A percentile compares a stretch with the other conserved stretches of the same genome.
These are phyloP conservation scores for Drosophila eohydei DNA, from an alignment of 2,888 invertebrate species.

Conservation along the genomic window DNA sequence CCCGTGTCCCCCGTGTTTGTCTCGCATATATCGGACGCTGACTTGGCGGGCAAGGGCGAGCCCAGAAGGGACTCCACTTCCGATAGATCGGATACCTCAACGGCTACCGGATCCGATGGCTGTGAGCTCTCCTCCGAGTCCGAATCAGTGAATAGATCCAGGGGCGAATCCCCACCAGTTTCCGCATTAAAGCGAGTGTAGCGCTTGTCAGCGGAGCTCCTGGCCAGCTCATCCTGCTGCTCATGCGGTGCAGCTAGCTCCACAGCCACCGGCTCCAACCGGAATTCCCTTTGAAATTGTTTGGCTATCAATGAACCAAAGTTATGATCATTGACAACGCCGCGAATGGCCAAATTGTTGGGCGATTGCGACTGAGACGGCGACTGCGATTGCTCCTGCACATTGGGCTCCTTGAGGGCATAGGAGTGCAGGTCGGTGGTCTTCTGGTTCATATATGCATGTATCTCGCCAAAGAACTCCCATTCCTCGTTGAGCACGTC, in stretches of 20 bases:
- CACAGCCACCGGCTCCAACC: background rate
- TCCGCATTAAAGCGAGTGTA: conserved; percentile 15
- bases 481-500: conserved; percentile 76
- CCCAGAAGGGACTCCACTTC: conserved; percentile 27
- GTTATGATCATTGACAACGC: conserved; percentile 77
- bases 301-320: conserved; percentile 41
- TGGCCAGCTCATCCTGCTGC: conserved; percentile 25
- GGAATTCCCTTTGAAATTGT: background rate
- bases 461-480: conserved; percentile 83
- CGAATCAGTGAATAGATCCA: conserved; percentile 38
- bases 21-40: conserved; percentile 5
- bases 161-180: background rate
- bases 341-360: conserved; percentile 47
- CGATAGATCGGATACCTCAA: conserved; percentile 45
- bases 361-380: background rate
- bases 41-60: conserved; percentile 9
- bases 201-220: conserved; percentile 2
- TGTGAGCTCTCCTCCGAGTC: conserved; percentile 43
- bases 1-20: background rate
- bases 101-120: conserved; percentile 52
- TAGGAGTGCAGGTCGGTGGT: conserved; percentile 83
- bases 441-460: conserved; percentile 82
- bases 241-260: conserved; percentile 9
- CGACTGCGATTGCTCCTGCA: conserved; percentile 29
- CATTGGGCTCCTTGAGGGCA: conserved; percentile 72